Evolutionary conservation across 2,113 vertebrate genomes (phyloP).

Genomic region (Platysteira castanea): DNA sequence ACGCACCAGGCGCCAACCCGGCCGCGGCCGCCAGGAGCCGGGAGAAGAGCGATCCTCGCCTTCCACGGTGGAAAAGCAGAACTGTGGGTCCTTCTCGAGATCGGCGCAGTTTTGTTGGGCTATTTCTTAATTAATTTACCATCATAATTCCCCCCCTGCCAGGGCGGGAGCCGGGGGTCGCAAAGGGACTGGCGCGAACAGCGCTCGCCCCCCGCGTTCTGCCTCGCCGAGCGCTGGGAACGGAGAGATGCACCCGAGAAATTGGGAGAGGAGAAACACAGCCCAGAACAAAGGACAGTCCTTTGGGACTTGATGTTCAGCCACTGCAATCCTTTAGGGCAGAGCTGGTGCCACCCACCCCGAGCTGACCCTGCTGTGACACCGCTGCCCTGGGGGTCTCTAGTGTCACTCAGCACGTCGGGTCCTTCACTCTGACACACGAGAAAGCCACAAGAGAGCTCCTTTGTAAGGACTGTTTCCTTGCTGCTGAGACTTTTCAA

Average conservation of each 20-base stretch:
- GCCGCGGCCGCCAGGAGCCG: fast-evolving
- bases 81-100: neutral
- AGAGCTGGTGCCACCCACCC: neutral
- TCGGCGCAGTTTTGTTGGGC: neutral
- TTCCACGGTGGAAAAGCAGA: neutral
- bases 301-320: constrained; percentile 43
- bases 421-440: constrained; percentile 22
- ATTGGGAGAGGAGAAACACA: constrained; percentile 11
- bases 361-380: neutral
- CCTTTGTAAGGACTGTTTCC: constrained; percentile 52
- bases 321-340: neutral
- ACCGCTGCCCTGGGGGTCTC: neutral
- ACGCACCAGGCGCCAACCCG: neutral
- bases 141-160: neutral
- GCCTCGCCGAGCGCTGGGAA: neutral
- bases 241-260: neutral
- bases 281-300: constrained; percentile 44
- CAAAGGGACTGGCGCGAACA: neutral
- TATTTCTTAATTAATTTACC: neutral
- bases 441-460: constrained; percentile 38
- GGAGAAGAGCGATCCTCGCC: neutral
- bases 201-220: neutral
- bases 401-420: neutral
- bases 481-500: constrained; percentile 50
- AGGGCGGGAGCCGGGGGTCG: neutral